Base-by-base conservation (phyloP, 2,888 invertebrate species). In the Nephrotoma guestfalica region DNA sequence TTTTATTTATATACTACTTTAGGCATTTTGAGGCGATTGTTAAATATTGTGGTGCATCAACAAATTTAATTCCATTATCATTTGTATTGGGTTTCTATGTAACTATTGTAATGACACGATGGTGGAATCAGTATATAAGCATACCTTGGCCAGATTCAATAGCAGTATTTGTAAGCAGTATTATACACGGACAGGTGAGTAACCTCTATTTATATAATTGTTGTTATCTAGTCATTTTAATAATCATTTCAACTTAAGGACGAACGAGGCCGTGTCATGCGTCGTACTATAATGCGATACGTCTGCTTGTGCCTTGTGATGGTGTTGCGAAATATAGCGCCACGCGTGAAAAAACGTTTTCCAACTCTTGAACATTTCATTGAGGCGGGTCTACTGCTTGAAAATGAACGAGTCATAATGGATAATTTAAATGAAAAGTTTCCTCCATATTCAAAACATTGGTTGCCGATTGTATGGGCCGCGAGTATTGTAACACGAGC, bases 71-170 rank as follows among this genome's bases (percentile, higher is more conserved):
- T 89, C 98, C 98, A 13, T 91, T 98, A 88, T 97, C 98, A 5
- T 98, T 98, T 91, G 97, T 98, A 87, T 93, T 98, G 89, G 98
- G 98, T 89, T 98, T 98, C 93, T 98, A 98, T 92, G 97, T 98
- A 86, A 95, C 96, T 6, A 95, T 98, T 88, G 97, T 98, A 86
- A 97, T 98, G 95, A 96, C 95, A 87, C 93, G 98, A 89, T 98
- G 98, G 98, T 97, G 97, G 97, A 95, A 93, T 90, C 97, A 97
- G 91, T 97, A 96, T 90, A 95, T 94, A 47, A 92, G 92, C 86
- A 96, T 97, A 89, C 97, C 97, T 1, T 96, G 96, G 95, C 97
- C 97, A 0, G 97, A 97, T 92, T 95, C 96, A 13, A 94, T 96
- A 86, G 96, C 96, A 5, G 96, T 97, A n/a, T 96, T 96, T 90